Conservation (phyloP, 92 coral and sea anemone species). For the Porites lobata region DNA sequence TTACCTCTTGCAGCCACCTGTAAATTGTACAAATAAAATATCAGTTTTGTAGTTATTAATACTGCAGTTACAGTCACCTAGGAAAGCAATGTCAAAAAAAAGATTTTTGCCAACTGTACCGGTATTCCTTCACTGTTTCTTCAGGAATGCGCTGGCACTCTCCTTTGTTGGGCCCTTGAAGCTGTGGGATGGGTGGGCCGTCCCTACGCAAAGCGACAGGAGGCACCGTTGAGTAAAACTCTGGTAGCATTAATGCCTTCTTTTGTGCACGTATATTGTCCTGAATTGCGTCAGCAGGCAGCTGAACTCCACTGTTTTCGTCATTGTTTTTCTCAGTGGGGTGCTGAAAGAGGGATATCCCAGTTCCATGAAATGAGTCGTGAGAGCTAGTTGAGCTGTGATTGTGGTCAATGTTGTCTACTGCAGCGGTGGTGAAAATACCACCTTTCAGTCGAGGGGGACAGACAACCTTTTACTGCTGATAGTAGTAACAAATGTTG, state of each 20-base stretch:
- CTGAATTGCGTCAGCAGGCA: neutral
- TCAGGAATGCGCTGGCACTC: neutral
- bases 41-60: too few species aligned
- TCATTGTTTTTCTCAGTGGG: constrained; percentile 10
- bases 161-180: neutral
- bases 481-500: constrained; percentile 12
- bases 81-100: neutral
- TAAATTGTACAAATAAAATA: too few species aligned
- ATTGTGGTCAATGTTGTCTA: constrained; percentile 61
- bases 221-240: constrained; percentile 35
- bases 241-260: constrained; percentile 36
- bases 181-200: constrained; percentile 13
- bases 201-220: constrained; percentile 34
- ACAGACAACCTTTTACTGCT: constrained; percentile 23
- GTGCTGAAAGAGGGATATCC: constrained; percentile 19
- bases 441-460: constrained; percentile 17
- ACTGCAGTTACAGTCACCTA: neutral
- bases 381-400: constrained; percentile 46
- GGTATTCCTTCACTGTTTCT: constrained; percentile 20
- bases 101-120: constrained; percentile 3
- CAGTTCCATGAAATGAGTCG: constrained; percentile 68
- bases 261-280: constrained; percentile 2
- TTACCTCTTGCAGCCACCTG: constrained; percentile 20
- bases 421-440: constrained; percentile 58
- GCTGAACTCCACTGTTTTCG: too few species aligned